Evolutionary conservation across 37 sponge, comb jelly and placozoan genomes (phyloP).

Genomic region (Agelas oroides): DNA sequence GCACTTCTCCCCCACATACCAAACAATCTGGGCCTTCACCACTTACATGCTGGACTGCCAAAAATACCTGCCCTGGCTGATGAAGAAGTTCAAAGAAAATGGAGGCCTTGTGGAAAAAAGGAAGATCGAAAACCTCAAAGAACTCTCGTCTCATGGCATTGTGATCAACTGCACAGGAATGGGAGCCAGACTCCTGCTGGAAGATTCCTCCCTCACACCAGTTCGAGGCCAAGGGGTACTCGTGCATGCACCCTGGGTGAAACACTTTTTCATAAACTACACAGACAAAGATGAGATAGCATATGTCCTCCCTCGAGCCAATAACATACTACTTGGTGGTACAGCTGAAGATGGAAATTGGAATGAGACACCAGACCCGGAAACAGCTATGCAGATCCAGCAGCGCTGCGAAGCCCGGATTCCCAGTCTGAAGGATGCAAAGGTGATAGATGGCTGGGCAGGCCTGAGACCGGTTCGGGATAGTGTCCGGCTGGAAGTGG

Average conservation of each 20-base stretch:
- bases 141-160: constrained; percentile 51
- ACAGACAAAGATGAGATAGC: background rate
- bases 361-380: constrained; percentile 23
- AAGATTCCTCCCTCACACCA: constrained; percentile 51
- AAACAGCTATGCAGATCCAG: constrained; percentile 12
- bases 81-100: constrained; percentile 4
- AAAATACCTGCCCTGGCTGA: constrained; percentile 65
- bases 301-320: constrained; percentile 56
- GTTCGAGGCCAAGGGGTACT: constrained; percentile 69
- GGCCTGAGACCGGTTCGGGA: constrained; percentile 74
- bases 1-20: background rate
- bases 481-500: constrained; percentile 63
- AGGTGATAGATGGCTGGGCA: constrained; percentile 56
- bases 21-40: constrained; percentile 16
- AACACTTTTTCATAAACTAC: constrained; percentile 21
- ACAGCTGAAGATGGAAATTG: constrained; percentile 29
- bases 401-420: constrained; percentile 19
- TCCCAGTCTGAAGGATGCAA: constrained; percentile 58
- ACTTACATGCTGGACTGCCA: constrained; percentile 43
- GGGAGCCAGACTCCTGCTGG: constrained; percentile 55
- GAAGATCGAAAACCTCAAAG: constrained; percentile 33
- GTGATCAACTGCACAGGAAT: constrained; percentile 89
- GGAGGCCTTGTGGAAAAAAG: constrained; percentile 54
- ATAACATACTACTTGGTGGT: constrained; percentile 66
- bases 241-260: constrained; percentile 83